These are phyloP conservation scores for Silvanus unidentatus DNA, from an alignment of 2,888 invertebrate species.

Conservation along the genomic window DNA sequence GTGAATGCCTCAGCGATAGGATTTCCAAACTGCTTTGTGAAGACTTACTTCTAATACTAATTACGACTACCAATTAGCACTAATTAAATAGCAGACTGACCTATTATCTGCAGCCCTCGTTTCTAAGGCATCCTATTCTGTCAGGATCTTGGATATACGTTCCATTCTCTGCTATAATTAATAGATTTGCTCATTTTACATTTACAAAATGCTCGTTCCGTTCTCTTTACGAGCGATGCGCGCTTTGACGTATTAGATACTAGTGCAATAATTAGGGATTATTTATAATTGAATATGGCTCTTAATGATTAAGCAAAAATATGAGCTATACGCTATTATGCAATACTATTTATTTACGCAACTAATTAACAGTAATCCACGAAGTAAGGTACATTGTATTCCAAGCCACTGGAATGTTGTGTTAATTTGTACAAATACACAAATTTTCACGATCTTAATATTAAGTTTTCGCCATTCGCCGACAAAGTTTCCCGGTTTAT, in stretches of 20 bases:
- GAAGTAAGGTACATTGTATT: too few relatives aligned
- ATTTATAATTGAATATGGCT: not conserved
- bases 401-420: constrained; percentile 19
- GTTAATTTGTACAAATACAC: constrained; percentile 35
- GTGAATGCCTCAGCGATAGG: constrained; percentile 29
- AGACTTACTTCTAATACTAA: constrained; percentile 46
- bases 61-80: constrained; percentile 46
- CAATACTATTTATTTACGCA: constrained; percentile 15
- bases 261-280: not conserved
- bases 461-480: constrained; percentile 29
- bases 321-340: too few relatives aligned
- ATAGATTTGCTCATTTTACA: constrained; percentile 33
- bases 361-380: constrained; percentile 22
- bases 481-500: constrained; percentile 29
- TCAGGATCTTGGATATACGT: constrained; percentile 31
- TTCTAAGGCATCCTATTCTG: constrained; percentile 40
- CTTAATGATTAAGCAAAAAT: too few relatives aligned
- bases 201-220: constrained; percentile 1
- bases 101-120: constrained; percentile 41
- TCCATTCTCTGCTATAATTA: constrained; percentile 36
- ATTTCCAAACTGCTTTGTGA: constrained; percentile 44
- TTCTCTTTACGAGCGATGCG: too few relatives aligned
- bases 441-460: constrained; percentile 34
- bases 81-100: constrained; percentile 46
- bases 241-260: not conserved